Base-by-base conservation (phyloP, 2,113 vertebrate species). In the Antidorcas marsupialis region DNA sequence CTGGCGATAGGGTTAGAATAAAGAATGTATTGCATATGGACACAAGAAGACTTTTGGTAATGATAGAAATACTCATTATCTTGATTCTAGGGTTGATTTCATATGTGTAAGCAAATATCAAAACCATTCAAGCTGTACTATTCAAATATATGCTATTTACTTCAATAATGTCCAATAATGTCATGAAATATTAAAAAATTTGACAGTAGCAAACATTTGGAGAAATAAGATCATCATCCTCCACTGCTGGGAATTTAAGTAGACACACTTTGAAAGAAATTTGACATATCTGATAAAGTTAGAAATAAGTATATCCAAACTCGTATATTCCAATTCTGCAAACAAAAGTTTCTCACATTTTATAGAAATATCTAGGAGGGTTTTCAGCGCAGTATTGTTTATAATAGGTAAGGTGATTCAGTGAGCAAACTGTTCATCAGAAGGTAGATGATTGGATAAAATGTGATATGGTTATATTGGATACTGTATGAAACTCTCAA, bases 51-150 rank as follows among this genome's bases (percentile, higher is more conserved):
- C 3, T 43, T 87, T 83, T 28, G 33, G 5, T 76, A 15, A 39
- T 82, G 60, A 71, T 55, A 11, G 19, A 86, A 94, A 60, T 43
- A 5, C 36, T 94, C 23, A 71, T 84, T 94, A 84, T 47, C 36
- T 91, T 96, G 36, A 94, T n/a, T 83, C 45, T 89, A 28, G 21
- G 71, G 27, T 67, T 94, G 52, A 96, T 87, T 94, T 64, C 28
- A 23, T 79, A 45, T 45, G 71, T 10, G 57, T 27, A 67, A 39
- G 59, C 15, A 62, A 25, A 79, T 62, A 53, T 92, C n/a, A 94
- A 92, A 92, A 64, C 3, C 3, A 5, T 74, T 95, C 10, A 64
- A 89, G 50, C 91, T 93, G 6, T 59, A 71, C 14, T 89, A 50
- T 94, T 89, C 52, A 92, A 67, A 92, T 84, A 89, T 36, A 27